Evolutionary conservation across 2,797 vertebrate genomes (phyloP).

Genomic region (Parauchenoglanis ngamensis): DNA sequence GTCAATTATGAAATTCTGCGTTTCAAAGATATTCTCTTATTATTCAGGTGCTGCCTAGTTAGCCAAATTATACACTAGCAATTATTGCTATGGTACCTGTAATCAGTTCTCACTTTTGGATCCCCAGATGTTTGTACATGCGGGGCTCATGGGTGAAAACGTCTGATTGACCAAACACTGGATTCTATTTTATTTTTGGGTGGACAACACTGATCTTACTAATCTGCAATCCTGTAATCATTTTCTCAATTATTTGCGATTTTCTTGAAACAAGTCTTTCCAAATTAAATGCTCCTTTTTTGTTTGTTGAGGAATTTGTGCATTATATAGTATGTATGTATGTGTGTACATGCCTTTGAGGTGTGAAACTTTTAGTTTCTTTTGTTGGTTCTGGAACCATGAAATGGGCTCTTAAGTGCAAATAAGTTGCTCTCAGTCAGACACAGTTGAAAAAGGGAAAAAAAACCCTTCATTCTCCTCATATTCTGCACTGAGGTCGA

Average conservation of each 20-base stretch:
- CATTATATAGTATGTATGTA: too few species aligned
- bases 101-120: too few species aligned
- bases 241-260: neutral
- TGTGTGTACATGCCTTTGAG: neutral
- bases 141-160: too few species aligned
- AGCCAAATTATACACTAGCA: too few species aligned
- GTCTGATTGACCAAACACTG: neutral
- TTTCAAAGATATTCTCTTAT: neutral
- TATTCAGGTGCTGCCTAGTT: neutral
- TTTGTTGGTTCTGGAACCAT: neutral
- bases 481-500: conserved; percentile 21
- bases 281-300: too few species aligned
- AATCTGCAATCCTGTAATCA: neutral
- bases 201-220: neutral
- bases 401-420: neutral
- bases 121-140: too few species aligned
- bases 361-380: neutral
- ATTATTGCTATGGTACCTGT: too few species aligned
- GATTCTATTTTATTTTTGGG: neutral
- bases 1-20: neutral
- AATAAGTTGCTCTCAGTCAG: neutral
- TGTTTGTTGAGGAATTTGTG: neutral
- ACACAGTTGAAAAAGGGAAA: neutral
- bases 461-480: neutral
- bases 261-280: neutral